These are phyloP conservation scores for Zosterops borbonicus DNA, from an alignment of 2,113 vertebrate species.

Conservation along the genomic window DNA sequence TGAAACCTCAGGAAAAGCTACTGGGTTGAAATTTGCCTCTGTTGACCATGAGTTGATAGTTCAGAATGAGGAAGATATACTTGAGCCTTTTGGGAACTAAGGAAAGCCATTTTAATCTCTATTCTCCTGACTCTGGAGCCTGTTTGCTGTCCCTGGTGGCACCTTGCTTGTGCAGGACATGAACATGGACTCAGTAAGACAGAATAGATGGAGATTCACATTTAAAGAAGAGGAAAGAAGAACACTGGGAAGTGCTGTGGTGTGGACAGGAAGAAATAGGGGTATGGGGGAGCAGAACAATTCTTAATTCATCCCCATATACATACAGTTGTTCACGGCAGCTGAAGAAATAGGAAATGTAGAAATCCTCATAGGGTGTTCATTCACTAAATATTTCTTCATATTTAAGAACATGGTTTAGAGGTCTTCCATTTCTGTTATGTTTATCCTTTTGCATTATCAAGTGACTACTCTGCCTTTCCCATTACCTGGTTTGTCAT, in stretches of 20 bases:
- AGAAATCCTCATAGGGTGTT: neutral
- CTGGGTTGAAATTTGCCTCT: neutral
- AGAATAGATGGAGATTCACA: neutral
- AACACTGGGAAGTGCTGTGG: neutral
- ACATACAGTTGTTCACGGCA: neutral
- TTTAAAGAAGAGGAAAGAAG: neutral
- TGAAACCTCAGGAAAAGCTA: neutral
- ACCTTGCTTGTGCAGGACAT: neutral
- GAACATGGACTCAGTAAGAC: neutral
- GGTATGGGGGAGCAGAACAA: neutral
- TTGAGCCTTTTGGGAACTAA: neutral
- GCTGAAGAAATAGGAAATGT: neutral
- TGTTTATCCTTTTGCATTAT: neutral
- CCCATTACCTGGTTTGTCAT: slow-evolving; percentile 1
- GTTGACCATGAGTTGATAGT: neutral
- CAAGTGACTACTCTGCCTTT: neutral
- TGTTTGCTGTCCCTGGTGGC: neutral
- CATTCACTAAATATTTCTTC: neutral
- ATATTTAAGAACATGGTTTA: neutral
- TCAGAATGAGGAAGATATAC: neutral
- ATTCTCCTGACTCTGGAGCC: neutral
- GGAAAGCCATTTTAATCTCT: neutral
- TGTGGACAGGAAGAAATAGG: neutral
- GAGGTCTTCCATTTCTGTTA: neutral
- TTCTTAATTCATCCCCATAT: neutral